Base-by-base conservation (phyloP, 2,113 vertebrate species). In the Galeopterus variegatus region DNA sequence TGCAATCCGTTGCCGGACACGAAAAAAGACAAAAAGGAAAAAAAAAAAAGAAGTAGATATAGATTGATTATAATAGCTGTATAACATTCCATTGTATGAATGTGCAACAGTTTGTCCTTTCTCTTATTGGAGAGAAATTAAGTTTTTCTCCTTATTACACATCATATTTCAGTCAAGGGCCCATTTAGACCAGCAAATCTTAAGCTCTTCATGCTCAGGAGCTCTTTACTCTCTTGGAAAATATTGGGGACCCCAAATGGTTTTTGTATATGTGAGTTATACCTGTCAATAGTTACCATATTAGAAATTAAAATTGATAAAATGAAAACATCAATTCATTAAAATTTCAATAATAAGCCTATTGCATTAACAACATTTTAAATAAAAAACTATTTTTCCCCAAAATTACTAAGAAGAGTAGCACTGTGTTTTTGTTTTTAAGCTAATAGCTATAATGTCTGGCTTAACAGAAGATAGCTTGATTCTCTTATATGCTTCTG, bases 261-360 rank as follows among this genome's bases (percentile, higher is more conserved):
- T 60, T 92, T 87, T 88, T 70, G 69, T 87, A 33, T 50, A 69
- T 93, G 9, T 94, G 45, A 8, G 8, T 94, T 88, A 56, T 31
- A 60, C 48, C n/a, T 88, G 52, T 41, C 45, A 77, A 5, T 76
- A 77, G n/a, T 90, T 90, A 70, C 54, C 36, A 13, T 70, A 24
- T 81, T 75, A 83, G 80, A 91, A 96, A 73, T 93, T 60, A 88
- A 88, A 82, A 93, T 2, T 15, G 62, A 86, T 26, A 81, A 45
- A 54, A 54, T 69, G 17, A 9, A 89, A 90, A 50, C 33, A 52
- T 54, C 54, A 77, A 72, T 77, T 70, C 26, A 87, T 77, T 54
- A n/a, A 70, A 75, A 76, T 75, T 14, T 75, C 48, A 77, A 33
- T 54, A 64, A 26, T 79, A 81, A 75, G 48, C 23, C 23, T 45